phyloP scores from a whole-genome alignment of 2,888 invertebrate species.

The Quadroppia sp. region DNA sequence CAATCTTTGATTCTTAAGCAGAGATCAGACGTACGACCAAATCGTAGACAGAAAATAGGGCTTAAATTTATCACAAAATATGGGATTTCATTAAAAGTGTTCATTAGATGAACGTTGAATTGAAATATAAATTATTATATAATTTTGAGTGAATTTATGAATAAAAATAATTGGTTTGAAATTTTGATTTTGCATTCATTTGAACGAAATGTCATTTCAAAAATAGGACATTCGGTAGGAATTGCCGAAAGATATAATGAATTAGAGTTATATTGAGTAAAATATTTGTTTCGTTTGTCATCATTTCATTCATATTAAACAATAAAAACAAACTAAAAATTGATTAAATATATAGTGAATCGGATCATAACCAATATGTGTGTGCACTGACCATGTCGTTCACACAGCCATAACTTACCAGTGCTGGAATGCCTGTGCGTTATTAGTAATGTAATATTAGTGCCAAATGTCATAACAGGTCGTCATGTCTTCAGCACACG shows the following conservation, averaged over 20 bases:
- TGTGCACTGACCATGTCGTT: neutral
- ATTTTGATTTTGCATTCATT: neutral
- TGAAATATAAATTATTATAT: no score
- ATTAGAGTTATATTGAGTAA: neutral
- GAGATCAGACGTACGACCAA: no score
- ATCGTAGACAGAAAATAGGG: no score
- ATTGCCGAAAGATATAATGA: neutral
- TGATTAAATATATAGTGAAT: neutral
- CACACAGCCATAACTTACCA: neutral
- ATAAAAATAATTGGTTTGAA: neutral
- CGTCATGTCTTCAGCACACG: neutral
- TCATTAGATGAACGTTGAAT: no score
- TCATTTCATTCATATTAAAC: neutral
- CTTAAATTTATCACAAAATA: no score
- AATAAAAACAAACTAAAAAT: neutral
- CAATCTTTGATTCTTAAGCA: no score
- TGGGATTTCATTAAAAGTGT: no score
- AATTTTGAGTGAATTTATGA: no score
- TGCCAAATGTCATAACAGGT: constrained; percentile 1
- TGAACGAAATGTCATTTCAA: neutral
- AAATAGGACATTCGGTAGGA: neutral
- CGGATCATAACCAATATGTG: neutral
- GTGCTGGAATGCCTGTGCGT: neutral
- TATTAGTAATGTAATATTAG: neutral
- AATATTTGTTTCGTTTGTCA: neutral